Conservation (phyloP, 2,888 invertebrate genomes). For the Lagria hirta region DNA sequence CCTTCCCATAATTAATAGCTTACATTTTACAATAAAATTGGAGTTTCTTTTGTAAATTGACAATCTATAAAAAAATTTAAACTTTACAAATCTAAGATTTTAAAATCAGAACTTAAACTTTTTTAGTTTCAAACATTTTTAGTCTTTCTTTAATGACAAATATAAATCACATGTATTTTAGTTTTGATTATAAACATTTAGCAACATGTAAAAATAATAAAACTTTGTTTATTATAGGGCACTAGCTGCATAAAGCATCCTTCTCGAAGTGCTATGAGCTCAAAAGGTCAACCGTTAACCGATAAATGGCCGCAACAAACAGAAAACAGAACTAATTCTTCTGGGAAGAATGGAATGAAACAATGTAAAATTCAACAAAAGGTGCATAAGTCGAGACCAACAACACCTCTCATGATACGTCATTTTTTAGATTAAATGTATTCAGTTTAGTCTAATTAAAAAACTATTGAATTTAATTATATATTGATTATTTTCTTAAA, state of each 20-base stretch:
- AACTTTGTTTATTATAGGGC: constrained; percentile 30
- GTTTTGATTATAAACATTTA: too few species aligned
- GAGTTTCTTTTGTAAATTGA: too few species aligned
- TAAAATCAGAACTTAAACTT: too few species aligned
- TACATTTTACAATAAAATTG: too few species aligned
- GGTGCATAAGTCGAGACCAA: constrained; percentile 35
- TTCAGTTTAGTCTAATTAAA: background rate
- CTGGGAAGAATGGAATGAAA: constrained; percentile 34
- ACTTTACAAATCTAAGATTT: too few species aligned
- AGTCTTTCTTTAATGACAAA: too few species aligned
- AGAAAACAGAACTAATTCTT: constrained; percentile 32
- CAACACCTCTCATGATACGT: constrained; percentile 46
- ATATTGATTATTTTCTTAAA: too few species aligned
- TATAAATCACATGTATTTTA: too few species aligned
- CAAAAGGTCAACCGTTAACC: constrained; percentile 17
- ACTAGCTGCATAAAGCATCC: constrained; percentile 31
- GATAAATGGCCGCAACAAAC: constrained; percentile 34
- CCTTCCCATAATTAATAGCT: too few species aligned
- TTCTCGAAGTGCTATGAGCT: constrained; percentile 27
- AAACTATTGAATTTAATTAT: constrained; percentile 2
- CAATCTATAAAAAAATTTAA: too few species aligned
- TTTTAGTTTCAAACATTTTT: too few species aligned
- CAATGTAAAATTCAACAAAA: constrained; percentile 37
- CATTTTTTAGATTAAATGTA: constrained; percentile 44
- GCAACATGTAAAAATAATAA: too few species aligned